Evolutionary conservation across 2,888 invertebrate species (phyloP).

Genomic region (Cantharis lateralis): DNA sequence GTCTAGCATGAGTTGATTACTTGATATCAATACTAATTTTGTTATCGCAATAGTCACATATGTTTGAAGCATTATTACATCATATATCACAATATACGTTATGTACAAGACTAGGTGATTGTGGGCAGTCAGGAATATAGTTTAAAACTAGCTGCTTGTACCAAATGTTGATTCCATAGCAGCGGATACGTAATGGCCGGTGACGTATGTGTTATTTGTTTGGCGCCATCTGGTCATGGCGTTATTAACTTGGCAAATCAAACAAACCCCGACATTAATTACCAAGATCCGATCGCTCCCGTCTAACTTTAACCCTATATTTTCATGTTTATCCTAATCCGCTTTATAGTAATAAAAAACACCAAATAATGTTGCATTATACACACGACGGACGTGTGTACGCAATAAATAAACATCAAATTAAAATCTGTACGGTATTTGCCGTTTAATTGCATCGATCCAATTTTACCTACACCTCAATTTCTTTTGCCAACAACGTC

Average conservation of each 20-base stretch:
- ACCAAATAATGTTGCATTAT: background rate
- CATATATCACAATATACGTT: slow-evolving; percentile 54
- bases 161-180: slow-evolving; percentile 35
- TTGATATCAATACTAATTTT: slow-evolving; percentile 56
- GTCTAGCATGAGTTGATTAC: slow-evolving; percentile 51
- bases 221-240: slow-evolving; percentile 59
- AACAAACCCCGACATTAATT: slow-evolving; percentile 59
- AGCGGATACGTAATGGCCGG: slow-evolving; percentile 53
- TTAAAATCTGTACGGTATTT: background rate
- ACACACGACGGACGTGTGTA: background rate
- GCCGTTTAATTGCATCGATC: background rate
- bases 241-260: slow-evolving; percentile 61
- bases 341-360: slow-evolving; percentile 5
- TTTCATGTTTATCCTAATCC: slow-evolving; percentile 28
- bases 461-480: background rate
- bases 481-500: background rate
- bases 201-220: slow-evolving; percentile 59
- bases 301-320: slow-evolving; percentile 43
- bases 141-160: slow-evolving; percentile 27
- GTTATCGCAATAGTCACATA: slow-evolving; percentile 56
- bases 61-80: slow-evolving; percentile 58
- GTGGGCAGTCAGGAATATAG: slow-evolving; percentile 47
- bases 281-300: slow-evolving; percentile 50
- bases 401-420: background rate
- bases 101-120: slow-evolving; percentile 54